A percentile compares a stretch with the other conserved stretches of the same genome.
Evolutionary conservation across 2,113 vertebrate genomes (phyloP).

Genomic region (Cinclus mexicanus): DNA sequence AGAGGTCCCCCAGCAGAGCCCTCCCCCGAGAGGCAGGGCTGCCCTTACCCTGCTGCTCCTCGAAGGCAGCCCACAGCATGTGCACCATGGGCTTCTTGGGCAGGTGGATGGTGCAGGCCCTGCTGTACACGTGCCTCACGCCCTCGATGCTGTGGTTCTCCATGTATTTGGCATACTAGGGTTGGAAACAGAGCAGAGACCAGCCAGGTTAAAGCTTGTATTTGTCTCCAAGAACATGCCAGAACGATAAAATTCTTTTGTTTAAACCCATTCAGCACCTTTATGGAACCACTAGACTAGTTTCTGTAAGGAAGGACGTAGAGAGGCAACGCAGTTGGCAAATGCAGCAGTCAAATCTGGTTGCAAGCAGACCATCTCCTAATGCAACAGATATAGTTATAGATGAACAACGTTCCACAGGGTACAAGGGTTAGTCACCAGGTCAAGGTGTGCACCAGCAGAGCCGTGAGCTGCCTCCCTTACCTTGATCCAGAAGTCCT

Average conservation of each 20-base stretch:
- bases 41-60: conserved; percentile 94
- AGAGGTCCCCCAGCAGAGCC: not conserved
- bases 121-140: conserved; percentile 94
- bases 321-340: conserved; percentile 99
- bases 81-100: conserved; percentile 93
- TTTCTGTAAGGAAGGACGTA: conserved; percentile 99
- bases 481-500: conserved; percentile 99
- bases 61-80: conserved; percentile 96
- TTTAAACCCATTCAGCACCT: conserved; percentile 99
- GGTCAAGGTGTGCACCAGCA: conserved; percentile 85
- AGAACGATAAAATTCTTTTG: conserved; percentile 99
- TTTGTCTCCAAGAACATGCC: conserved; percentile 87
- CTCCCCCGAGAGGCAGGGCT: not conserved
- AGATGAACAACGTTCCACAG: conserved; percentile 99
- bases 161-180: conserved; percentile 98
- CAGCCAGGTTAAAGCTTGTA: conserved; percentile 72
- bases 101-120: conserved; percentile 94
- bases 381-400: conserved; percentile 99
- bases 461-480: conserved; percentile 60
- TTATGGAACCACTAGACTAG: conserved; percentile 99
- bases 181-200: conserved; percentile 82
- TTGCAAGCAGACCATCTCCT: conserved; percentile 99
- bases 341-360: conserved; percentile 99
- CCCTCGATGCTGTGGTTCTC: conserved; percentile 96
- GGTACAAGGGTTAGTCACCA: conserved; percentile 95